phyloP scores from a whole-genome alignment of 64 coral and sea anemone genomes.

The Actinia equina region DNA sequence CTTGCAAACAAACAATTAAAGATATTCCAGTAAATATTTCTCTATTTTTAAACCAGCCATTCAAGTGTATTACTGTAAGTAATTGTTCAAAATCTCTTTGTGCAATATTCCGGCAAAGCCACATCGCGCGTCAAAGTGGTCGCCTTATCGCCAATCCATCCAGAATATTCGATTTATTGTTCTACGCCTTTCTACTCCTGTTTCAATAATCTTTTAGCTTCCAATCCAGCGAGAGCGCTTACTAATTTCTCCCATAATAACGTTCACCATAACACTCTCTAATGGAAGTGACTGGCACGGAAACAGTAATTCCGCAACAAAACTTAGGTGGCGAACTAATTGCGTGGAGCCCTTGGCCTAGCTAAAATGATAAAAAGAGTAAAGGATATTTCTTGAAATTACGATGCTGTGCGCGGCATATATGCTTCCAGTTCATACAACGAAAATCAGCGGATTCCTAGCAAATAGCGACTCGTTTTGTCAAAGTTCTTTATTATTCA shows the following conservation, averaged over 20 bases:
- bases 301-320: not conserved
- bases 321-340: no score
- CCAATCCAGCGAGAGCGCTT: not conserved
- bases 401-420: no score
- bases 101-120: not conserved
- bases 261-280: not conserved
- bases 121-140: not conserved
- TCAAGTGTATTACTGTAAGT: not conserved
- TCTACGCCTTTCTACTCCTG: not conserved
- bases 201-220: not conserved
- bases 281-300: not conserved
- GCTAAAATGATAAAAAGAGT: no score
- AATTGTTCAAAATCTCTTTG: not conserved
- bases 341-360: no score
- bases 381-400: no score
- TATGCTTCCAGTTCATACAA: no score
- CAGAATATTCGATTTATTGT: slow-evolving; percentile 6
- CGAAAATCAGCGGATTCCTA: not conserved
- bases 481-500: not conserved
- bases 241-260: not conserved
- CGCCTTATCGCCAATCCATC: not conserved
- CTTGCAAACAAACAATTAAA: no score
- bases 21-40: no score
- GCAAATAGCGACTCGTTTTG: not conserved
- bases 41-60: no score